Evolutionary conservation across 1,140 invertebrate species (phyloP), one percentile per base, ranked within the genome.

Genomic region (Ruditapes philippinarum): DNA sequence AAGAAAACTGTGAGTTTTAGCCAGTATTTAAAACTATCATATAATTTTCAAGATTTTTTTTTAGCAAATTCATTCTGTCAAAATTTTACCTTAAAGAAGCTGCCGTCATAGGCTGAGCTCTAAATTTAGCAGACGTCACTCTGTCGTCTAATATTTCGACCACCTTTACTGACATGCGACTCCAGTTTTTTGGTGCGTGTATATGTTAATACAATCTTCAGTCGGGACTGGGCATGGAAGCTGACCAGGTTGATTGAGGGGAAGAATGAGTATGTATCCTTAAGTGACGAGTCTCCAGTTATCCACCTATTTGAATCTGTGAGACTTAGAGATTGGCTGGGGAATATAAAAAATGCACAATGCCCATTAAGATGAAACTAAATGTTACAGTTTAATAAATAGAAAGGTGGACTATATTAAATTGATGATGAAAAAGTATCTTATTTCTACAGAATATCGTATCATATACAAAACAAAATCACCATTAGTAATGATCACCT

Each of bases 241-340:
- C 92, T 94, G 28, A 95, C 95, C 49, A 95, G 87, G 28, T 93
- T 95, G 54, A 95, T 95, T 3, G 94, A 95, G 42, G 95, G 95
- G 80, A 95, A 95, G 87, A 95, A 92, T 9, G 94, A 89, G 45
- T 65, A 85, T 25, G 89, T 90, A 78, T 91, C 86, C 65, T 76
- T 85, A 17, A 80, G 25, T 1, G 79, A 54, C 7, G 42, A 17
- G 38, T 65, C 31, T 60, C 60, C 49, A 25, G 36, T 57, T 17
- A 80, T 89, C 78, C 88, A 88, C 7, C 90, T 31, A 51, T 74
- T 81, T 19, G 73, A 76, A 42, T 79, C 51, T 60, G 49, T 25
- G 9, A 42, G 38, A 57, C 19, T 51, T 45, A 89, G 19, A 3
- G 73, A 78, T 1, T 62, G 42, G 45, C 83, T 79, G n/a, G n/a